Evolutionary conservation across 2,888 invertebrate genomes (phyloP), one percentile per base, ranked within the genome.

Genomic region (Acanthosepion lycidas): DNA sequence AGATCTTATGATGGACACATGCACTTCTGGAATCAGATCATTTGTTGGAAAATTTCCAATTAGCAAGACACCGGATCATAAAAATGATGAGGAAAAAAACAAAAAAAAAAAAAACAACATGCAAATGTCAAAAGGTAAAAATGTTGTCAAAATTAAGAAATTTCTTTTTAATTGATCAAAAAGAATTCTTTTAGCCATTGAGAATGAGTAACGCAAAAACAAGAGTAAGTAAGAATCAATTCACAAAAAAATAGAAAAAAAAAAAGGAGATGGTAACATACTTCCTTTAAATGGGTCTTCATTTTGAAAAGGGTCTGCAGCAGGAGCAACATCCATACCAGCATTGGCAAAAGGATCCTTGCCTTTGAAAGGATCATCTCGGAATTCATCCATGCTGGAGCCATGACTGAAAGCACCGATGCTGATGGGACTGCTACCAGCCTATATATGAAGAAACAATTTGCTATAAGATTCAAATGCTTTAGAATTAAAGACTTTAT

Each of bases 301-400:
- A 95, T 96, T 95, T 92, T 97, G 98, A 97, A 97, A 98, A 96
- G 97, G 98, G 97, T 98, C 97, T 94, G 98, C 98, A 95, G 97
- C 97, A 93, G 97, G 97, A 96, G 98, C 98, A 78, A 97, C 97
- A 95, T 97, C 97, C 92, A 96, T 96, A 91, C 96, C 96, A 9
- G 95, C 94, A 23, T 96, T 96, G 15, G 96, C 96, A 95, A 98
- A 98, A 49, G 98, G 98, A 97, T 98, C 98, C 96, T 97, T 97
- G 94, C 96, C 96, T 95, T 97, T 97, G 96, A 97, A 97, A 0
- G 97, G 97, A 95, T 97, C 97, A 9, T 97, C 97, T 95, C 97
- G 96, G 95, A 96, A 96, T 94, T 96, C 96, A 33, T 96, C 96
- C 64, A 96, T 91, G 28, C 95, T 95, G 51, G 97, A 96, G 0